These are phyloP conservation scores for Drosophila pallidifrons DNA, from an alignment of 1,140 invertebrate genomes.

Conservation along the genomic window DNA sequence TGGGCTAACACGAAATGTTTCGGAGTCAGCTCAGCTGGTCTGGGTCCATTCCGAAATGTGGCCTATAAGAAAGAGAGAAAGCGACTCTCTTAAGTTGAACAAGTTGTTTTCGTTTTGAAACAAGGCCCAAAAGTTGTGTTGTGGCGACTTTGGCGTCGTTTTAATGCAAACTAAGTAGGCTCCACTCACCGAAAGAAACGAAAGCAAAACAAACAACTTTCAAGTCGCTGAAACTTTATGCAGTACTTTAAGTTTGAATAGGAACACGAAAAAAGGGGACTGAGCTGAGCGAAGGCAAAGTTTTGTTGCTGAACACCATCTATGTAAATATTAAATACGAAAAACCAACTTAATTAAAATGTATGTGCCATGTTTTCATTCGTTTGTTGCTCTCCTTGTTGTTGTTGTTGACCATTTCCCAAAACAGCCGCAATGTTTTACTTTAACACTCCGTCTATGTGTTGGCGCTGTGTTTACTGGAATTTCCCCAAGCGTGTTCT, in stretches of 20 bases:
- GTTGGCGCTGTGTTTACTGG: background rate
- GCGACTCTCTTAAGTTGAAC: constrained; percentile 27
- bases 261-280: background rate
- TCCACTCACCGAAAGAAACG: constrained; percentile 17
- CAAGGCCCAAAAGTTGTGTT: constrained; percentile 36
- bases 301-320: constrained; percentile 56
- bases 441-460: constrained; percentile 16
- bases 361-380: constrained; percentile 62
- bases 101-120: constrained; percentile 39
- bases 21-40: constrained; percentile 61
- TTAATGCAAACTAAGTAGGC: constrained; percentile 33
- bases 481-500: constrained; percentile 42
- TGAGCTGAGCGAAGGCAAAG: constrained; percentile 16
- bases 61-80: background rate
- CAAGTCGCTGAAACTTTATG: constrained; percentile 40
- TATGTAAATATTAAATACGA: constrained; percentile 74
- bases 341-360: constrained; percentile 79
- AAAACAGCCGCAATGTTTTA: constrained; percentile 21
- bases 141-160: constrained; percentile 43
- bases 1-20: constrained; percentile 54
- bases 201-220: constrained; percentile 51
- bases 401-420: constrained; percentile 22
- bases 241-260: constrained; percentile 25
- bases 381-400: background rate
- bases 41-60: constrained; percentile 36